Conservation (phyloP, 2,888 invertebrate species). For the Phengaris alcon region DNA sequence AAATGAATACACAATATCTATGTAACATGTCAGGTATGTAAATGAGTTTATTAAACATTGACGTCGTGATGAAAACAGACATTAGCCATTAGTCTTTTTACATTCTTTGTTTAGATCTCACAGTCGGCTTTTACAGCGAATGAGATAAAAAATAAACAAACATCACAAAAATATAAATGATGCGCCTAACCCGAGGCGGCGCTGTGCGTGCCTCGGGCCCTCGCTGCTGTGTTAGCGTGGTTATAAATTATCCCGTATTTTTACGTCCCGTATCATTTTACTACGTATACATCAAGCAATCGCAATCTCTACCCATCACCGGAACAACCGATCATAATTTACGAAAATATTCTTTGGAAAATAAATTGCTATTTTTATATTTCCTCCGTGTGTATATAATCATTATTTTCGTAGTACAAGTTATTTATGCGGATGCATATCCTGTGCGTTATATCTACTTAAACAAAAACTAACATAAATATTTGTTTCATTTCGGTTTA, state of each 20-base stretch:
- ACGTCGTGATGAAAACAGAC: constrained; percentile 67
- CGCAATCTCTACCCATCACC: constrained; percentile 61
- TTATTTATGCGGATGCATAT: constrained; percentile 21
- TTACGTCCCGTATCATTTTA: constrained; percentile 69
- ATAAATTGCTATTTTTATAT: constrained; percentile 21
- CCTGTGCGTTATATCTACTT: background rate
- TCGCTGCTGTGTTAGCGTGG: constrained; percentile 61
- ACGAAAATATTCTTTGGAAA: constrained; percentile 40
- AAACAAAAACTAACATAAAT: constrained; percentile 8
- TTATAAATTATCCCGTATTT: constrained; percentile 74
- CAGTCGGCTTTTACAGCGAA: constrained; percentile 63
- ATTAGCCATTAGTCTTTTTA: constrained; percentile 70
- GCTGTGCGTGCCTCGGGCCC: constrained; percentile 51
- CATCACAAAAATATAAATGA: constrained; percentile 77
- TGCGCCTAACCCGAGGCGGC: constrained; percentile 72
- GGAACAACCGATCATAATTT: constrained; percentile 65
- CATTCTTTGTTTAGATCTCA: constrained; percentile 72
- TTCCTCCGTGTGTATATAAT: constrained; percentile 10
- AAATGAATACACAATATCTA: constrained; percentile 8
- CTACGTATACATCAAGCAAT: constrained; percentile 68
- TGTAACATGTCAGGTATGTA: constrained; percentile 50
- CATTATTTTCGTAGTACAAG: constrained; percentile 2
- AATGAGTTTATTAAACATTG: constrained; percentile 73
- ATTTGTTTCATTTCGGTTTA: constrained; percentile 7
- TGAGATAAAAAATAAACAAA: constrained; percentile 70